Evolutionary conservation across 2,888 invertebrate genomes (phyloP).

Genomic region (Platycheirus albimanus): DNA sequence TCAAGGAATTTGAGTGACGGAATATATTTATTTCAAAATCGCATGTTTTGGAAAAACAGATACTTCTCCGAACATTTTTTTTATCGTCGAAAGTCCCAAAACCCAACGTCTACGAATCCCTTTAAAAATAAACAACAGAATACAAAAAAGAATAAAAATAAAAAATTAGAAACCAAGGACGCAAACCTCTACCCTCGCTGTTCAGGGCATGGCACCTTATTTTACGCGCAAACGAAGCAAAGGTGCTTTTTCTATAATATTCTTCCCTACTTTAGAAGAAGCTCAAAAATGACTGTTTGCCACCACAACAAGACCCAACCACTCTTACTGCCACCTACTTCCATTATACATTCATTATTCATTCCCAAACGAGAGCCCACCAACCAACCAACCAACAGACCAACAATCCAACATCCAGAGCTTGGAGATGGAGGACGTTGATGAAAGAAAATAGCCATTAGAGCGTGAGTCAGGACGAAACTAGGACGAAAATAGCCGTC

Average conservation of each 20-base stretch:
- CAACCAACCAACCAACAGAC: background rate
- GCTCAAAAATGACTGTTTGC: constrained; percentile 53
- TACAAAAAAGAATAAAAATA: no score
- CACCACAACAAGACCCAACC: constrained; percentile 45
- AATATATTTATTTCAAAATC: no score
- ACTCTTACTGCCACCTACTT: constrained; percentile 68
- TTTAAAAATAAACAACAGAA: no score
- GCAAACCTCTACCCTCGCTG: constrained; percentile 1
- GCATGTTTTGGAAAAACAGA: no score
- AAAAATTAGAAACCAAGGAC: constrained; percentile 1
- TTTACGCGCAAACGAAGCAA: constrained; percentile 20
- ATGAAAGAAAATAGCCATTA: constrained; percentile 67
- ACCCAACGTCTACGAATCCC: no score
- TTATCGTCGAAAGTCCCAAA: no score
- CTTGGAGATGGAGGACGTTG: background rate
- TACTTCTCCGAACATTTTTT: no score
- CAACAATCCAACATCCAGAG: constrained; percentile 2
- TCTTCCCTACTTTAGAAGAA: constrained; percentile 18
- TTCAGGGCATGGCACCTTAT: constrained; percentile 34
- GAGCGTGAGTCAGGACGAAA: constrained; percentile 49
- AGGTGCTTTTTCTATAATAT: constrained; percentile 25
- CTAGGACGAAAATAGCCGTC: constrained; percentile 65
- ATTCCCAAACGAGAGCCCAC: constrained; percentile 35
- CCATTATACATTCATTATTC: constrained; percentile 72
- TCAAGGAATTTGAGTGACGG: no score